Conservation (phyloP, 1,140 invertebrate species). For the Caenorhabditis briggsae region DNA sequence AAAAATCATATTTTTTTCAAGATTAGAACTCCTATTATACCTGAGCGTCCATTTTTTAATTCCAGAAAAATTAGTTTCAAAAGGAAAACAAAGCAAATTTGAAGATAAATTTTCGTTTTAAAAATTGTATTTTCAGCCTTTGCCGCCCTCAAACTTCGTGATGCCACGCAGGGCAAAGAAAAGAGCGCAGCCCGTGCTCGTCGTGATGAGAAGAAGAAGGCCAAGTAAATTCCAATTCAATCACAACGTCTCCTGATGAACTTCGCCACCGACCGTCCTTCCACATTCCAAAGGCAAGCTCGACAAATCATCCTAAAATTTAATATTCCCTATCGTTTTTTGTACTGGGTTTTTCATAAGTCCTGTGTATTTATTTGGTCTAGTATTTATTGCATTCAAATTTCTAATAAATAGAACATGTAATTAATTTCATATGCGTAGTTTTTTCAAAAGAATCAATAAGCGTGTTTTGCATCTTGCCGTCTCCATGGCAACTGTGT, state of each 20-base stretch:
- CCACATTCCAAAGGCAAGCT: constrained; percentile 43
- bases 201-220: constrained; percentile 42
- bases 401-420: neutral
- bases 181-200: neutral
- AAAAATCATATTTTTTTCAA: neutral
- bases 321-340: neutral
- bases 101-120: neutral
- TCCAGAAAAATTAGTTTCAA: no score
- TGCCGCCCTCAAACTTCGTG: constrained; percentile 51
- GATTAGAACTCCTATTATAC: no score
- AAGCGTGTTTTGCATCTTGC: neutral
- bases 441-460: no score
- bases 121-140: constrained; percentile 40
- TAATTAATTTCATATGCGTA: no score
- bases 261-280: neutral
- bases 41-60: no score
- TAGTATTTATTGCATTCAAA: neutral
- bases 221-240: constrained; percentile 31
- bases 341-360: neutral
- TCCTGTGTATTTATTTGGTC: constrained; percentile 18
- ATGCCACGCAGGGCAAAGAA: constrained; percentile 49
- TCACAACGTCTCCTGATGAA: neutral
- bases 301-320: neutral
- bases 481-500: constrained; percentile 46
- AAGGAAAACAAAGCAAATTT: neutral